phyloP scores from a whole-genome alignment of 2,888 invertebrate genomes.

The Hydrotaea diabolus region DNA sequence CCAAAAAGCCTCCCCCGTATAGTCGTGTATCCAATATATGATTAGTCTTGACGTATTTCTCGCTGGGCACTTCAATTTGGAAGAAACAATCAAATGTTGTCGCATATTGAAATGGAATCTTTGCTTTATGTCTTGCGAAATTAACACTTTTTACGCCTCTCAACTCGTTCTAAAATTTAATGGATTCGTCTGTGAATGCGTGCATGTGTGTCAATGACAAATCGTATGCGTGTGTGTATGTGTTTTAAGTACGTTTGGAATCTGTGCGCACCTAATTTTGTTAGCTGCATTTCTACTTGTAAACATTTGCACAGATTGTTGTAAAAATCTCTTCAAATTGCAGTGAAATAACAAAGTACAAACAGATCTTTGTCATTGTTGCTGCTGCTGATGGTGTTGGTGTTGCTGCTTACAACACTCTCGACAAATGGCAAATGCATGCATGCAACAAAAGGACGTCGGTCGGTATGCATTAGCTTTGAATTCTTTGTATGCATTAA shows the following conservation, averaged over 20 bases:
- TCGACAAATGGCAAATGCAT: not conserved
- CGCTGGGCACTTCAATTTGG: too few species aligned
- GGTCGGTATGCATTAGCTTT: slow-evolving; percentile 46
- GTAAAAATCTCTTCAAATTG: not conserved
- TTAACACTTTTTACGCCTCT: not conserved
- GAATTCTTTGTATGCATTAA: slow-evolving; percentile 48
- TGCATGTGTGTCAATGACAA: slow-evolving; percentile 17
- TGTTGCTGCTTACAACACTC: slow-evolving; percentile 10
- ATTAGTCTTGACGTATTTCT: too few species aligned
- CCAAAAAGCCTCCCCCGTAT: too few species aligned
- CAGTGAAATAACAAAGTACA: slow-evolving; percentile 2
- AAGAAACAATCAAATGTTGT: too few species aligned
- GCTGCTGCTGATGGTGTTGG: not conserved
- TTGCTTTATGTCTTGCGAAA: not conserved
- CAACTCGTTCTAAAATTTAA: not conserved
- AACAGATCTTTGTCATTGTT: not conserved
- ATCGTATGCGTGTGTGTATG: not conserved
- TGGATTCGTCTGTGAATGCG: not conserved
- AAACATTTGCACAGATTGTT: not conserved
- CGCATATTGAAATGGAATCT: not conserved
- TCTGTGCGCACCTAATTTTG: not conserved
- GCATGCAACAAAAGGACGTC: slow-evolving; percentile 6
- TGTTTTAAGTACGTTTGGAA: too few species aligned
- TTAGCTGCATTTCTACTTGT: slow-evolving; percentile 39
- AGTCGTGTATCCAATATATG: too few species aligned